Percentiles rank a stretch among this genome's conserved stretches.
Evolutionary conservation across 2,113 vertebrate species (phyloP).

Genomic region (Mola mola): DNA sequence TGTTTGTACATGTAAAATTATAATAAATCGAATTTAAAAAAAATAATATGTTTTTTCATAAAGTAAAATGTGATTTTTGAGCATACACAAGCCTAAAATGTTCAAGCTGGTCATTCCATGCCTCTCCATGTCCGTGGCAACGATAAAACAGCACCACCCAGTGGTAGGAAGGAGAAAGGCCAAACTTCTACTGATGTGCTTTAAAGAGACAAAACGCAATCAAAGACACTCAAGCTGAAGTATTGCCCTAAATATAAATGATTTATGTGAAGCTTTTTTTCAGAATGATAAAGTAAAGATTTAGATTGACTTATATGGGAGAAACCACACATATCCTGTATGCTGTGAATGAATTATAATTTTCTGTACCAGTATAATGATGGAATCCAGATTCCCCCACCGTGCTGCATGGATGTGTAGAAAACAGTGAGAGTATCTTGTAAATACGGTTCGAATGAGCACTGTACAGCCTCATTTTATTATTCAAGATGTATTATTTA

Average conservation of each 20-base stretch:
- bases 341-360: background rate
- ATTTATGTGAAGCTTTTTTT: conserved; percentile 32
- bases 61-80: too few species aligned
- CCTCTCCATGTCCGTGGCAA: conserved; percentile 18
- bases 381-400: background rate
- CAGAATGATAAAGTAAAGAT: conserved; percentile 16
- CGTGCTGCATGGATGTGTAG: background rate
- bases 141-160: conserved; percentile 76
- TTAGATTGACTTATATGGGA: conserved; percentile 23
- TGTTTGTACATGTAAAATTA: too few species aligned
- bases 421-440: conserved; percentile 1
- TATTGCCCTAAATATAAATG: conserved; percentile 6
- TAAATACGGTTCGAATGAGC: conserved; percentile 6
- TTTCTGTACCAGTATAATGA: too few species aligned
- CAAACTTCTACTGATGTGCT: background rate
- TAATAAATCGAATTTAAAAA: too few species aligned
- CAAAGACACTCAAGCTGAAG: conserved; percentile 10
- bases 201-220: conserved; percentile 12
- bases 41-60: too few species aligned
- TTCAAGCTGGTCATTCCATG: conserved; percentile 18
- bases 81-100: too few species aligned
- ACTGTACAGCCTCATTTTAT: conserved; percentile 14
- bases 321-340: conserved; percentile 12
- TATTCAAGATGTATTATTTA: conserved; percentile 1
- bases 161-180: conserved; percentile 57